phyloP scores from a whole-genome alignment of 64 coral and sea anemone genomes.

The Montipora sp. region DNA sequence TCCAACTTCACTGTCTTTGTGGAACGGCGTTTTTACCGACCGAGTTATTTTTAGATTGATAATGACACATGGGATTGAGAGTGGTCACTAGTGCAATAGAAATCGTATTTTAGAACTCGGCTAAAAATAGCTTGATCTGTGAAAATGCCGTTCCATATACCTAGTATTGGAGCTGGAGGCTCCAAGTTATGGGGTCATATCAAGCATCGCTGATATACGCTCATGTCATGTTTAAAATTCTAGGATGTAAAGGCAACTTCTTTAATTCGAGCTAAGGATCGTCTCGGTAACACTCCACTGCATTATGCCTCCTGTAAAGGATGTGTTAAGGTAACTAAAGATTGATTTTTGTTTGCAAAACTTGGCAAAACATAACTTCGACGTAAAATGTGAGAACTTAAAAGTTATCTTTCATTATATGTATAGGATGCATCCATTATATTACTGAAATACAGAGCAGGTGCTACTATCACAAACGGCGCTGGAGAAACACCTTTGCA shows the following conservation, averaged over 20 bases:
- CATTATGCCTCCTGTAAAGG: slow-evolving; percentile 81
- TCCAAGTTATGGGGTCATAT: too few species aligned
- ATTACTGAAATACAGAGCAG: slow-evolving; percentile 83
- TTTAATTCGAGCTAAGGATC: slow-evolving; percentile 85
- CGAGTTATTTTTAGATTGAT: too few species aligned
- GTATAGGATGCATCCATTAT: slow-evolving; percentile 87
- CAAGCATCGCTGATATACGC: too few species aligned
- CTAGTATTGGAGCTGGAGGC: too few species aligned
- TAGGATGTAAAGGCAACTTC: slow-evolving; percentile 87
- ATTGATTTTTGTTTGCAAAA: background rate
- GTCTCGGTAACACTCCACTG: slow-evolving; percentile 85
- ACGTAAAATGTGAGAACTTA: background rate
- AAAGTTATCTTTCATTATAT: background rate
- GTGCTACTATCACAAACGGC: slow-evolving; percentile 73
- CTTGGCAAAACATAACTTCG: background rate
- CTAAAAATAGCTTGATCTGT: too few species aligned
- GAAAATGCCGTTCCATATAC: too few species aligned
- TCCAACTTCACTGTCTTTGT: too few species aligned
- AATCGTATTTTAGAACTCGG: too few species aligned
- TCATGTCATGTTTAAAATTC: background rate
- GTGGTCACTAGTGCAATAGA: too few species aligned
- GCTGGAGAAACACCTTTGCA: slow-evolving; percentile 81
- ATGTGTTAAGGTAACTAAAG: slow-evolving; percentile 72
- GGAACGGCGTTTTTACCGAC: too few species aligned
- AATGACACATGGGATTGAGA: too few species aligned